Base-by-base conservation (phyloP, 2,113 vertebrate genomes). In the Candoia aspera region DNA sequence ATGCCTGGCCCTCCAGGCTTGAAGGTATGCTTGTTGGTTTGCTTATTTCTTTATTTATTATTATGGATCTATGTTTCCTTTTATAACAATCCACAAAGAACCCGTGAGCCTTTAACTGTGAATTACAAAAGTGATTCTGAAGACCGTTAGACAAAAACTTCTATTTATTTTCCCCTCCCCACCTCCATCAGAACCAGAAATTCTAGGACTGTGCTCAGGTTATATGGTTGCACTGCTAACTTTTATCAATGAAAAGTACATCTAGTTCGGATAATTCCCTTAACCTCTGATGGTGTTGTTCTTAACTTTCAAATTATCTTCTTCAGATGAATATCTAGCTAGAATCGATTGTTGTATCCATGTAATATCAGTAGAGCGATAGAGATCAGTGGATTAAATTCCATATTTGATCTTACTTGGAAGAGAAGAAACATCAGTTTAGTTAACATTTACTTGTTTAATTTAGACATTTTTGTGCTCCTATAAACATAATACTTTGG, bases 1-100 rank as follows among this genome's bases (percentile, higher is more conserved):
- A 97, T 98, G 93, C 98, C 98, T 91, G 99, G 99, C 92, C 95
- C 96, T 64, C 96, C 97, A 87, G 99, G 99, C 93, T 96, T 95
- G 96, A 98, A 98, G 98, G 99, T 99, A 97, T 91, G 95, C 29
- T 29, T 85, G n/a, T 8, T 68, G 21, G 49, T 49, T 49, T 49
- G 26, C 26, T 8, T 37, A 3, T n/a, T 84, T 84, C 46, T 4
- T 15, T 54, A 37, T 11, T 15, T 24, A 68, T 15, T 24, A 68
- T 68, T 1, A 73, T 42, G 84, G 42, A 49, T 2, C 5, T 60
- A 9, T 85, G 9, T 19, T 59, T 64, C 42, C 42, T 62, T 85
- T 90, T 62, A 29, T 42, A 84, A 24, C 8, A 15, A 83, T 26
- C n/a, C n/a, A 73, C 21, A 37, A 90, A 79, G 1, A 46, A 42